Evolutionary conservation across 1,140 invertebrate genomes (phyloP).

Genomic region (Leptonema lineaticorne): DNA sequence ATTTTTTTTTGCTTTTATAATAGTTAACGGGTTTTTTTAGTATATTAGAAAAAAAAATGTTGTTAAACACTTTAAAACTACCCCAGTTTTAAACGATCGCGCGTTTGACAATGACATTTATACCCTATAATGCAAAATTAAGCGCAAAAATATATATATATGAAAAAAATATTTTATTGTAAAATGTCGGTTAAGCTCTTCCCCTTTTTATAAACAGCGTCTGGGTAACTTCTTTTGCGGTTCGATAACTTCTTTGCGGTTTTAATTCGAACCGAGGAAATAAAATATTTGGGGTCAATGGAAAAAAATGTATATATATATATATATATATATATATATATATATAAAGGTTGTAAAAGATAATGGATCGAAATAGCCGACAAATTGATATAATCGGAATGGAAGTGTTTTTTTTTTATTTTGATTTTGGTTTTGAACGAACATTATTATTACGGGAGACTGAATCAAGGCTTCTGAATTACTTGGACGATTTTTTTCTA

Average conservation of each 20-base stretch:
- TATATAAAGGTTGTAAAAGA: constrained; percentile 25
- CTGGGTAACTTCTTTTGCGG: constrained; percentile 22
- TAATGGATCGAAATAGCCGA: constrained; percentile 38
- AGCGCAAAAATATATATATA: too few relatives aligned
- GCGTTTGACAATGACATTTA: too few relatives aligned
- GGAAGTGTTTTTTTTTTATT: constrained; percentile 27
- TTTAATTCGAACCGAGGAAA: constrained; percentile 14
- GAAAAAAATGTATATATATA: constrained; percentile 32
- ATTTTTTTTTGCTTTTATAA: too few relatives aligned
- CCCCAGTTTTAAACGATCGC: background rate
- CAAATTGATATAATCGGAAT: constrained; percentile 36
- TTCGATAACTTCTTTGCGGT: constrained; percentile 29
- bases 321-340: too few relatives aligned
- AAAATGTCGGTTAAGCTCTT: background rate
- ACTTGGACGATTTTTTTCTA: constrained; percentile 8
- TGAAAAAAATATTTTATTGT: too few relatives aligned
- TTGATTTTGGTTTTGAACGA: background rate
- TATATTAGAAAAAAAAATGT: too few relatives aligned
- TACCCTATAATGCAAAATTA: too few relatives aligned
- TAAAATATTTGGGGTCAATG: constrained; percentile 23
- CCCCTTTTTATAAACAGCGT: too few relatives aligned
- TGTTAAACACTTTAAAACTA: background rate
- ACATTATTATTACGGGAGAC: constrained; percentile 1
- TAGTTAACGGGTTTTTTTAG: too few relatives aligned
- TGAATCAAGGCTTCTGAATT: constrained; percentile 24